A percentile compares a stretch with the other conserved stretches of the same genome.
Evolutionary conservation across 2,888 invertebrate species (phyloP).

Genomic region (Sialis lutaria): DNA sequence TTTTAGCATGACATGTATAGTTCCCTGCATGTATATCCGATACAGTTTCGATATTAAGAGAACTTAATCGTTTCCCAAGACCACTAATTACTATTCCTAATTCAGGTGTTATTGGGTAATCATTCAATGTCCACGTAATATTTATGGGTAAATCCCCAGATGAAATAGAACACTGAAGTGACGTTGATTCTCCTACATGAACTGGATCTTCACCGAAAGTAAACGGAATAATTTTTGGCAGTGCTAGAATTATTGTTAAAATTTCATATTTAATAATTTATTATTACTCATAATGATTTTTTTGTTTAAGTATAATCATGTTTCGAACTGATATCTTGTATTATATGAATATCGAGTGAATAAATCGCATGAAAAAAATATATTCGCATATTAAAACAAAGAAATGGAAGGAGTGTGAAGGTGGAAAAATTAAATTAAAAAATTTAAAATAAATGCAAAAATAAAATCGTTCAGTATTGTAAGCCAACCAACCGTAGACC

Average conservation of each 20-base stretch:
- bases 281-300: too few relatives aligned
- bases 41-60: constrained; percentile 6
- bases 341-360: too few relatives aligned
- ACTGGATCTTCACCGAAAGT: constrained; percentile 40
- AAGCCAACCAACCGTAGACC: constrained; percentile 31
- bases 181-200: constrained; percentile 39
- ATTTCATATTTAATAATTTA: too few relatives aligned
- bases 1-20: constrained; percentile 39
- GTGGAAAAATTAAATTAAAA: too few relatives aligned
- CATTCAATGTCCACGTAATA: constrained; percentile 57
- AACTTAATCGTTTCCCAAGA: constrained; percentile 29
- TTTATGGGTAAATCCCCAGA: constrained; percentile 55
- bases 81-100: constrained; percentile 34
- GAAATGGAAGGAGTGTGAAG: too few relatives aligned
- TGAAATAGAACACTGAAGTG: constrained; percentile 38
- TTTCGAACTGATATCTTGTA: too few relatives aligned
- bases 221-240: constrained; percentile 25
- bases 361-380: too few relatives aligned
- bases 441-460: too few relatives aligned
- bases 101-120: constrained; percentile 28
- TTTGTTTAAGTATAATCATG: too few relatives aligned
- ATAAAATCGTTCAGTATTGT: too few relatives aligned
- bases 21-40: constrained; percentile 36
- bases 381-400: too few relatives aligned
- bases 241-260: constrained; percentile 15